Conservation (phyloP, 2,888 invertebrate genomes). For the Clepsis dumicolana region DNA sequence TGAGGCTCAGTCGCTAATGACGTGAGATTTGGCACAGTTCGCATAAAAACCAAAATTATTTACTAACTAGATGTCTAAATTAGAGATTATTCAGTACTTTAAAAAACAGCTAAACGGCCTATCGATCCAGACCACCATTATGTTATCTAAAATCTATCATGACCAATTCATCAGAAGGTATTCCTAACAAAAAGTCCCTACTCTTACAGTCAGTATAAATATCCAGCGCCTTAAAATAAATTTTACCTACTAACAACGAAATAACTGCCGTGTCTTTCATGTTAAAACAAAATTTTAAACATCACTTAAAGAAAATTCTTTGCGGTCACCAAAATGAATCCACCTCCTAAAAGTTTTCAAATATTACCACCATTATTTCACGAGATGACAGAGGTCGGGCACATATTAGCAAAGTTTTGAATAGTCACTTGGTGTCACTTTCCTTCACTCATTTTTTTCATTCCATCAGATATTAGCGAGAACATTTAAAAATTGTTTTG, state of each 20-base stretch:
- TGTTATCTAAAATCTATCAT: background rate
- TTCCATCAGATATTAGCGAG: constrained; percentile 41
- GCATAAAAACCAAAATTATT: too few relatives aligned
- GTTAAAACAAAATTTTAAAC: background rate
- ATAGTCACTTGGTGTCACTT: constrained; percentile 67
- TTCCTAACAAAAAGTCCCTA: background rate
- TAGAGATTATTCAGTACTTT: too few relatives aligned
- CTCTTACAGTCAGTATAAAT: background rate
- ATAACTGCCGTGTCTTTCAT: background rate
- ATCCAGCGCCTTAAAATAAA: too few relatives aligned
- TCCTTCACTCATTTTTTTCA: constrained; percentile 71
- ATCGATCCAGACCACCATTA: background rate
- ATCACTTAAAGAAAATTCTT: constrained; percentile 66
- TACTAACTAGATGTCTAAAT: too few relatives aligned
- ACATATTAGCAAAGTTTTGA: constrained; percentile 84
- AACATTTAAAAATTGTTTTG: background rate
- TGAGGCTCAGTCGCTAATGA: too few relatives aligned
- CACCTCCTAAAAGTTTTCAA: constrained; percentile 80
- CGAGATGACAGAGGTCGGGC: constrained; percentile 84
- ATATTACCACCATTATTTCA: constrained; percentile 85
- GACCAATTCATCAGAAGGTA: background rate
- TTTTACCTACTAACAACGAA: too few relatives aligned
- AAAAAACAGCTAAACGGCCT: background rate
- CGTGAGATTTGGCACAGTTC: too few relatives aligned
- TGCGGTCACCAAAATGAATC: constrained; percentile 73